Conservation (phyloP, 2,888 invertebrate species). For the Isotomurus palustris region DNA sequence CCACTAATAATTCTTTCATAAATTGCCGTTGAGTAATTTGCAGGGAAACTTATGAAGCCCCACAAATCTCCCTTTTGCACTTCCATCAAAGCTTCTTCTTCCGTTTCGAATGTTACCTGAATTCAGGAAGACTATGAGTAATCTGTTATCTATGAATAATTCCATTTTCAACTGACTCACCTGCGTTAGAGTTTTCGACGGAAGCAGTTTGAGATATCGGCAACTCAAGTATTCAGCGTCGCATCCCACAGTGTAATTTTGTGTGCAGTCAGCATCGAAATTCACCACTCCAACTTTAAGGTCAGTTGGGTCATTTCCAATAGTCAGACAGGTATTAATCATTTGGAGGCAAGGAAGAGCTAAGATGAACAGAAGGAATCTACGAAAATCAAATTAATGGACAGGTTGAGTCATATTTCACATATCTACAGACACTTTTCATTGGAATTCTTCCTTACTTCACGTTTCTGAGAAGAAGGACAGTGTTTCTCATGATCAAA, state of each 20-base stretch:
- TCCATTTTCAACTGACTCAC: too few relatives aligned
- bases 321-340: conserved; percentile 32
- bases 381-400: background rate
- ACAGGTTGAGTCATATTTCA: background rate
- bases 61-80: conserved; percentile 28
- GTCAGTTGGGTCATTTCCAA: conserved; percentile 34
- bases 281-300: conserved; percentile 33
- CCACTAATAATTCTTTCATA: conserved; percentile 29
- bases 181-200: conserved; percentile 22
- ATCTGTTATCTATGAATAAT: too few relatives aligned
- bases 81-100: conserved; percentile 24
- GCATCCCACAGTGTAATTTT: conserved; percentile 20
- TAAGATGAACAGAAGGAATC: conserved; percentile 35
- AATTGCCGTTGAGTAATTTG: conserved; percentile 26
- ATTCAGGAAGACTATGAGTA: background rate
- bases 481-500: conserved; percentile 32
- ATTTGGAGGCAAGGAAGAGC: conserved; percentile 32
- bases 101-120: conserved; percentile 25
- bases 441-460: conserved; percentile 56
- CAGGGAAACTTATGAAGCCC: conserved; percentile 34
- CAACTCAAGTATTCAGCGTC: conserved; percentile 21
- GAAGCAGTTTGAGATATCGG: conserved; percentile 25
- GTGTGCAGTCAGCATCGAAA: conserved; percentile 22
- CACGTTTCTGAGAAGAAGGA: conserved; percentile 54
- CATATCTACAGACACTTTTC: background rate